These are phyloP conservation scores for Gobio gobio DNA, from an alignment of 2,113 vertebrate genomes.

Conservation along the genomic window DNA sequence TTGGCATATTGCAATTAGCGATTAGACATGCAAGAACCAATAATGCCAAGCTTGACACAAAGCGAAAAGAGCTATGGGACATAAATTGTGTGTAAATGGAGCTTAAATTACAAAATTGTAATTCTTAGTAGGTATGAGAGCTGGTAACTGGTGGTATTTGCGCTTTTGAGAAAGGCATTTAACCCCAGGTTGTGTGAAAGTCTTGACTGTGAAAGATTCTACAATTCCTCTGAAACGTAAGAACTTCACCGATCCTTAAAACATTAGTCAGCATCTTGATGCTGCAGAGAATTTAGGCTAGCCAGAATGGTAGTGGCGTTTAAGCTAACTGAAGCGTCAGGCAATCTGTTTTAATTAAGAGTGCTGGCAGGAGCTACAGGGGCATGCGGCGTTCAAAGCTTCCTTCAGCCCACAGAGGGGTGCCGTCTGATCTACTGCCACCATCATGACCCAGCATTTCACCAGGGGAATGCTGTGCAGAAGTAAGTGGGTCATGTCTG, in stretches of 20 bases:
- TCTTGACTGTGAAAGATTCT: neutral
- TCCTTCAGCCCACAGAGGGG: slow-evolving; percentile 10
- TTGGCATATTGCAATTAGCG: neutral
- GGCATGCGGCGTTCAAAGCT: slow-evolving; percentile 19
- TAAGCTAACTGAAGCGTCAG: slow-evolving; percentile 25
- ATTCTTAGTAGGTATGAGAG: neutral
- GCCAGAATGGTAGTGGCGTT: neutral
- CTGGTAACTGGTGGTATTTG: neutral
- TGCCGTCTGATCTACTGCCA: neutral
- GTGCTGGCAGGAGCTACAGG: slow-evolving; percentile 4
- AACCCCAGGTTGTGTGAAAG: neutral
- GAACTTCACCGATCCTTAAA: neutral
- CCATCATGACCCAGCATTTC: neutral
- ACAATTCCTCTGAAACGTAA: neutral
- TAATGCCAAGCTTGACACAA: neutral
- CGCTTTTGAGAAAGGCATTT: neutral
- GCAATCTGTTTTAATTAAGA: slow-evolving; percentile 40
- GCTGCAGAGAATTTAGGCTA: neutral
- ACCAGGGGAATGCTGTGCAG: neutral
- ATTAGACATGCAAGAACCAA: neutral
- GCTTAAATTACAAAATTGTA: neutral
- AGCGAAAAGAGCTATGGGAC: neutral
- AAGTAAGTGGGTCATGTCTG: neutral
- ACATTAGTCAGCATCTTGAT: neutral
- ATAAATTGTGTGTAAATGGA: neutral